phyloP scores from a whole-genome alignment of 2,888 invertebrate genomes.

The Apoda limacodes region DNA sequence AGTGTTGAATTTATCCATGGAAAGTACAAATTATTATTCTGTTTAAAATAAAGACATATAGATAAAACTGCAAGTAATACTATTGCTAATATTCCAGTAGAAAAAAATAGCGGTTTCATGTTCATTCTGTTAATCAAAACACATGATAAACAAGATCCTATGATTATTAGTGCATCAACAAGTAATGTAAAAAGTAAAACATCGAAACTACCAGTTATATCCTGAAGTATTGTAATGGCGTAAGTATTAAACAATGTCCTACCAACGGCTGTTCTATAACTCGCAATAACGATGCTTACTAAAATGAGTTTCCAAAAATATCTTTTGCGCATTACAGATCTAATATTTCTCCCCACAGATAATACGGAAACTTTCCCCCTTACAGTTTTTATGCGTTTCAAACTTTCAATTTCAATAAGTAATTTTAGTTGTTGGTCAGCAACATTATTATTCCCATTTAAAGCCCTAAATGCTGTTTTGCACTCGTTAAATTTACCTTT shows the following conservation, averaged over 20 bases:
- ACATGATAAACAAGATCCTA: conserved; percentile 19
- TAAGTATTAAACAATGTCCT: conserved; percentile 18
- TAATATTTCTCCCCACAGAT: conserved; percentile 7
- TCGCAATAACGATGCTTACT: conserved; percentile 12
- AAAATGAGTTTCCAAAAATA: conserved; percentile 19
- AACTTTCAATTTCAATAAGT: conserved; percentile 13
- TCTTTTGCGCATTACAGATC: conserved; percentile 11
- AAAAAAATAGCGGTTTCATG: conserved; percentile 19
- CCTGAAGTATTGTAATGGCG: conserved; percentile 18
- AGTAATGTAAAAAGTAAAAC: conserved; percentile 19
- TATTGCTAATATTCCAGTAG: conserved; percentile 16
- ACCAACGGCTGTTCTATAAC: conserved; percentile 16
- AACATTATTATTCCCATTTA: conserved; percentile 15
- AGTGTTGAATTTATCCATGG: conserved; percentile 17
- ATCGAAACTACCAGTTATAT: conserved; percentile 18
- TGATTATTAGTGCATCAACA: conserved; percentile 16
- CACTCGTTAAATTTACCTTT: conserved; percentile 25
- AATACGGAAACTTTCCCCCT: background rate
- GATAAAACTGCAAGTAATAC: conserved; percentile 15
- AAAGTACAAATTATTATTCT: conserved; percentile 5
- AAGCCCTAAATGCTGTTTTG: conserved; percentile 16
- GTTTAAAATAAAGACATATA: conserved; percentile 14
- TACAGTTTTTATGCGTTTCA: conserved; percentile 4
- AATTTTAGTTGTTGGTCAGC: conserved; percentile 18
- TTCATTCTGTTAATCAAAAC: conserved; percentile 16